Base-by-base conservation (phyloP, 2,888 invertebrate genomes). In the Cyaniris semiargus region DNA sequence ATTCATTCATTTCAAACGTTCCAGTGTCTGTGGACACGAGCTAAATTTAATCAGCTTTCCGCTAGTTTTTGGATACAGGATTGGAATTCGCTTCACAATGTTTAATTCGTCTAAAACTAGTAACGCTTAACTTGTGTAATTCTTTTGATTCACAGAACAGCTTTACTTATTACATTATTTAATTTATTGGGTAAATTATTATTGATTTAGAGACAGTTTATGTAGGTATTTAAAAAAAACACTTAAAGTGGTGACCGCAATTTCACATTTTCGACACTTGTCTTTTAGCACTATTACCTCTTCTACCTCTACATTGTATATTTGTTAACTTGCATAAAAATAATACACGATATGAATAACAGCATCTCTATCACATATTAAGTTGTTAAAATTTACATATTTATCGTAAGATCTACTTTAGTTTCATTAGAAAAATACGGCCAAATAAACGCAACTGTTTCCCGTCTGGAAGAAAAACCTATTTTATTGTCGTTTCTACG, bases 1-100 rank as follows among this genome's bases (percentile, higher is more conserved):
- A 66, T 66, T 66, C 66, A 66, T 66, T 66, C 66, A 66, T 66
- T 66, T 66, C 66, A 66, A 66, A 66, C 31, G 27, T 31, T 66
- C 5, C 66, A 31, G 18, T 66, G 31, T 66, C 66, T 66, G 60
- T 23, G 27, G 31, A 5, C 66, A 18, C 27, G 66, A 66, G 66
- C 66, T 66, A 66, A 66, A 66, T 66, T 66, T 31, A 66, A 66
- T 66, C 66, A 27, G 27, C 13, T 66, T 66, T 66, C 66, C 27
- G 1, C 31, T 31, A 66, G 66, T 66, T 66, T 66, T 66, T 66
- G 66, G 66, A 31, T 66, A 66, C 15, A 66, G 66, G 18, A 31
- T 31, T 18, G 66, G 27, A 27, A 66, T 66, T 31, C 15, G 66
- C 66, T 66, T 18, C 6, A 66, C 66, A 31, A 27, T 31, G 66